Conservation (phyloP, 1,140 invertebrate species). For the Sinella curviseta region DNA sequence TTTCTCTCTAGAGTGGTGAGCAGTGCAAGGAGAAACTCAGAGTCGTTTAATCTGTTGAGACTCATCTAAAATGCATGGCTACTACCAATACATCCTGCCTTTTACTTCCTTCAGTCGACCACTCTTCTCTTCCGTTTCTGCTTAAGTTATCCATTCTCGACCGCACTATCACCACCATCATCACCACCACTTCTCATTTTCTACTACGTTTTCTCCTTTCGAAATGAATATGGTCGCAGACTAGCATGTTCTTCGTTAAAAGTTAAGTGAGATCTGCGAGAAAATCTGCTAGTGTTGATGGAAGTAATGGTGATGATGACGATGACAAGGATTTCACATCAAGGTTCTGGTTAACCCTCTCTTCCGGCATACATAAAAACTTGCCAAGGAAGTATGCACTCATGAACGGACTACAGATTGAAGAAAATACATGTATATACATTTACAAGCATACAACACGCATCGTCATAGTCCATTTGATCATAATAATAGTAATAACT, state of each 20-base stretch:
- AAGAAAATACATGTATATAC: too few relatives aligned
- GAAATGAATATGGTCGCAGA: neutral
- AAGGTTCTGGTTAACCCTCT: conserved; percentile 7
- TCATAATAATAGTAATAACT: conserved; percentile 1
- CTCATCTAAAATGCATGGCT: conserved; percentile 7
- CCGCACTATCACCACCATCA: neutral
- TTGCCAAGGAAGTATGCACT: neutral
- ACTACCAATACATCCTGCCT: neutral
- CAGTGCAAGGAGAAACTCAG: neutral
- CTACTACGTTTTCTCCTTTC: neutral
- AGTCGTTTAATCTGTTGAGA: neutral
- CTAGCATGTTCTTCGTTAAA: neutral
- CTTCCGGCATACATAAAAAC: neutral
- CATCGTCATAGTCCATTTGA: too few relatives aligned
- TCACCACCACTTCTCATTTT: neutral
- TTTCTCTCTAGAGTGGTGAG: neutral
- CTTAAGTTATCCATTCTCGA: too few relatives aligned
- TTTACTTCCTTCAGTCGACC: neutral
- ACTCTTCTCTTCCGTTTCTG: neutral
- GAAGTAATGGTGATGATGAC: neutral
- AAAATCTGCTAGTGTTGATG: neutral
- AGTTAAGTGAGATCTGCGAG: neutral
- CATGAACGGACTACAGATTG: too few relatives aligned
- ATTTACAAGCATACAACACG: too few relatives aligned
- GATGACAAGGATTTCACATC: neutral